phyloP scores from a whole-genome alignment of 2,797 vertebrate species.

The Mycteria americana region DNA sequence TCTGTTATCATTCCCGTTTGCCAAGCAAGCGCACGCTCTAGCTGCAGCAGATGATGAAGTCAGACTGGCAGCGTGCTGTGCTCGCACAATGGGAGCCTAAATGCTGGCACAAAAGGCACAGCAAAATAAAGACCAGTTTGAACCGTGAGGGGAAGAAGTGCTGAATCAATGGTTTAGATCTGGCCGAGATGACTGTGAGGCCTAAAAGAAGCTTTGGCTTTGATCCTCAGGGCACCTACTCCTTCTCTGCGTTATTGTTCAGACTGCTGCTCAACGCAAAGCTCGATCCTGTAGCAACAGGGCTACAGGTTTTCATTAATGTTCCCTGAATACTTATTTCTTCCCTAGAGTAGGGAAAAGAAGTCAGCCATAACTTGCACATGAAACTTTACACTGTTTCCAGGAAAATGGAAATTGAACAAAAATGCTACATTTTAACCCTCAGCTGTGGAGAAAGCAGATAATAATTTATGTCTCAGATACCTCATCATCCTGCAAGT shows the following conservation, averaged over 20 bases:
- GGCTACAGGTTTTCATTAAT: not conserved
- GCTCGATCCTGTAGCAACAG: not conserved
- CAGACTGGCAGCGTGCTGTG: not conserved
- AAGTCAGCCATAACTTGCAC: not conserved
- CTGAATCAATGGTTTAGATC: not conserved
- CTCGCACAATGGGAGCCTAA: not conserved
- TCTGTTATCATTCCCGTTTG: not conserved
- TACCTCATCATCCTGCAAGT: constrained; percentile 76
- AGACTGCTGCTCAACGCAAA: not conserved
- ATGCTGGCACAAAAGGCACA: not conserved
- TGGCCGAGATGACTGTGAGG: not conserved
- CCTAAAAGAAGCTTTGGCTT: not conserved
- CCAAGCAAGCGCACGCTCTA: not conserved
- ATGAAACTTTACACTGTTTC: not conserved
- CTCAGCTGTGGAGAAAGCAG: not conserved
- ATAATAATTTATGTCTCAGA: not conserved
- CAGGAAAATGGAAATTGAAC: not conserved
- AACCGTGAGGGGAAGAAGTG: not conserved
- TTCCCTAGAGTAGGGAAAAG: not conserved
- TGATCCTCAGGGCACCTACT: not conserved
- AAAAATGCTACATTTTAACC: not conserved
- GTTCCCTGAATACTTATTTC: not conserved
- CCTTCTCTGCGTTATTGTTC: not conserved
- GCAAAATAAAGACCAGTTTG: not conserved
- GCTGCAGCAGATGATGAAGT: not conserved